Conservation (phyloP, 30 jellyfish, hydroid and myxozoan genomes). For the Catostylus mosaicus region DNA sequence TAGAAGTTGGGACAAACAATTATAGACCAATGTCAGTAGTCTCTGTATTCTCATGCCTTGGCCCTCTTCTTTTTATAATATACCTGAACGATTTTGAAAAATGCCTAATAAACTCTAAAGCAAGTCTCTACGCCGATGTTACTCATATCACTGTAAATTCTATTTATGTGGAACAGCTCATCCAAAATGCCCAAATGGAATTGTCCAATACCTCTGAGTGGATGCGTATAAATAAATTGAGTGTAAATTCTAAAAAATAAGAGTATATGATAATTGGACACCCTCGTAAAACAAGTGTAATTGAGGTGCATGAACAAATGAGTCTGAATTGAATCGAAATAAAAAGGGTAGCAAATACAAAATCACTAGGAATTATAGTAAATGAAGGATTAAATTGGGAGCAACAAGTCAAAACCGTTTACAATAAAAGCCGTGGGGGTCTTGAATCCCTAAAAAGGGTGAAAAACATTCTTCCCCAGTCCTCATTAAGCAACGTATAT, state of each 20-base stretch:
- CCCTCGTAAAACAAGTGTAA: neutral
- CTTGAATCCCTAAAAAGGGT: too few species aligned
- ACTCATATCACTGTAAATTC: conserved; percentile 15
- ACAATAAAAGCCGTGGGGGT: too few species aligned
- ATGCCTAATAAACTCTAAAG: neutral
- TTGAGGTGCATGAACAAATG: neutral
- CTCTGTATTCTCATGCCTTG: conserved; percentile 26
- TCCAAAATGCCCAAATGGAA: conserved; percentile 6
- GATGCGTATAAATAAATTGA: conserved; percentile 12
- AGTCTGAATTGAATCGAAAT: neutral
- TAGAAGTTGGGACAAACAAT: too few species aligned
- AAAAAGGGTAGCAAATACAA: conserved; percentile 5
- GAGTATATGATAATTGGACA: too few species aligned
- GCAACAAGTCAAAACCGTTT: neutral
- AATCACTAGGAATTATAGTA: conserved; percentile 9
- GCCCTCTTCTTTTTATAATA: conserved; percentile 25
- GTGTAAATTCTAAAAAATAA: conserved; percentile 3
- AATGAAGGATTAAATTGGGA: conserved; percentile 21
- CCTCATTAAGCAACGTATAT: neutral
- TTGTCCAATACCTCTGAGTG: neutral
- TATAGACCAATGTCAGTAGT: conserved; percentile 18
- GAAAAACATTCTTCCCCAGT: conserved; percentile 3
- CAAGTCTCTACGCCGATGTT: neutral
- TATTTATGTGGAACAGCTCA: neutral
- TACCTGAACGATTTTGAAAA: conserved; percentile 24